A percentile compares a stretch with the other conserved stretches of the same genome.
Evolutionary conservation across 2,113 vertebrate genomes (phyloP).

Genomic region (Festucalex cinctus): DNA sequence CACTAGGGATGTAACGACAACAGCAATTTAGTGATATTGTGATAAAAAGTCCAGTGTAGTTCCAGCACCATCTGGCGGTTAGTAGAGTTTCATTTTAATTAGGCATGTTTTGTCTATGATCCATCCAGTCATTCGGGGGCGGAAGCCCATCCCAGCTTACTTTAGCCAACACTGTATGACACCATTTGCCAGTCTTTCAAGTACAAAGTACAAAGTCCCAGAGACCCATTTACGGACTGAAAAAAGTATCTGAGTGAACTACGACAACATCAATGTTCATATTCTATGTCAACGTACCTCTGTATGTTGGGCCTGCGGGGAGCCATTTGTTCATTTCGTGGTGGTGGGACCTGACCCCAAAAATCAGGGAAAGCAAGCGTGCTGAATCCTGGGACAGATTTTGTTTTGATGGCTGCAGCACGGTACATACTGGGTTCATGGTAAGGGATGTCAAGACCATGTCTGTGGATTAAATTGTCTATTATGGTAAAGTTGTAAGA

Average conservation of each 20-base stretch:
- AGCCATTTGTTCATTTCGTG: slow-evolving; percentile 67
- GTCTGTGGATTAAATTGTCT: slow-evolving; percentile 71
- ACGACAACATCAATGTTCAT: background rate
- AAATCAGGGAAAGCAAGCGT: slow-evolving; percentile 86
- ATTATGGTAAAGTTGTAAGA: slow-evolving; percentile 27
- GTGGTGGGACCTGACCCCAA: slow-evolving; percentile 82
- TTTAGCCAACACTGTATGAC: no score
- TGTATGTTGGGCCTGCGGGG: slow-evolving; percentile 77
- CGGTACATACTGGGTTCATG: slow-evolving; percentile 77
- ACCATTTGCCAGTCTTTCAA: no score
- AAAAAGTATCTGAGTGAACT: background rate
- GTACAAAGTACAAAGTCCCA: no score
- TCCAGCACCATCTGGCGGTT: no score
- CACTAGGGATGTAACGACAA: no score
- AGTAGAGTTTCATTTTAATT: no score
- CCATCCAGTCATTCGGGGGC: no score
- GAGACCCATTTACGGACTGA: no score
- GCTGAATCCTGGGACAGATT: slow-evolving; percentile 76
- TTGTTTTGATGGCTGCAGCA: slow-evolving; percentile 68
- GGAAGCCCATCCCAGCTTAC: no score
- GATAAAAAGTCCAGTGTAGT: no score
- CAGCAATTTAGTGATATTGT: no score
- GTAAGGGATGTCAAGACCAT: slow-evolving; percentile 63
- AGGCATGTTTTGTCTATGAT: no score
- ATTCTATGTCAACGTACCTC: slow-evolving; percentile 69